A percentile compares a stretch with the other conserved stretches of the same genome.
These are phyloP conservation scores for Crypturellus tataupa DNA, from an alignment of 2,797 vertebrate species.

Conservation along the genomic window DNA sequence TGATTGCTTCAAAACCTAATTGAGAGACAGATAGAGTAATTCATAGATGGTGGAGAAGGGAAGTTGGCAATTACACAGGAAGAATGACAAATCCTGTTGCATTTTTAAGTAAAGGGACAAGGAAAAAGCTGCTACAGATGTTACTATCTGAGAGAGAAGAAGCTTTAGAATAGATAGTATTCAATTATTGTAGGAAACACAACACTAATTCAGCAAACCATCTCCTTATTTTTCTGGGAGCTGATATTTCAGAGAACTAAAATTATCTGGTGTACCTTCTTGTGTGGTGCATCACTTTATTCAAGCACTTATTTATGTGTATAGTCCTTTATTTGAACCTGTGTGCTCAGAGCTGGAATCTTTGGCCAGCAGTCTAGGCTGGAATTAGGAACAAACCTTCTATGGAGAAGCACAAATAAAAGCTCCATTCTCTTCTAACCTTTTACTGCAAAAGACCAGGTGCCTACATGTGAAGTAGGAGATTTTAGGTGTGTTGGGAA, in stretches of 20 bases:
- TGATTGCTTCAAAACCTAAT: not conserved
- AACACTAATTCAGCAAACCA: not conserved
- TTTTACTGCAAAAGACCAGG: not conserved
- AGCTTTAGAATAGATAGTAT: not conserved
- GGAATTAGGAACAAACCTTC: not conserved
- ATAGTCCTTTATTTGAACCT: not conserved
- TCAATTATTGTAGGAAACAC: not conserved
- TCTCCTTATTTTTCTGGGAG: not conserved
- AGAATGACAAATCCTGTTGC: not conserved
- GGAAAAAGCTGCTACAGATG: not conserved
- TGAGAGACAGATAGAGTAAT: not conserved
- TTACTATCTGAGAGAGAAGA: not conserved
- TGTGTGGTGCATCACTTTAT: not conserved
- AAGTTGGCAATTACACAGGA: not conserved
- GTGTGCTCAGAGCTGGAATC: not conserved
- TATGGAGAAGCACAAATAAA: not conserved
- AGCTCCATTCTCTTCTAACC: not conserved
- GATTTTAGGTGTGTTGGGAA: not conserved
- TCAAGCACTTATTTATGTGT: not conserved
- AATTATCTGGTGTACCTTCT: not conserved
- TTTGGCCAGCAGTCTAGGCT: not conserved
- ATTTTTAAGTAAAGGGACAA: not conserved
- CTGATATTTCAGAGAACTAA: not conserved
- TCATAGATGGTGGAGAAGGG: not conserved
- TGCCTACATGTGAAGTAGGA: not conserved